Evolutionary conservation across 2,113 vertebrate genomes (phyloP).

Genomic region (Steatornis caripensis): DNA sequence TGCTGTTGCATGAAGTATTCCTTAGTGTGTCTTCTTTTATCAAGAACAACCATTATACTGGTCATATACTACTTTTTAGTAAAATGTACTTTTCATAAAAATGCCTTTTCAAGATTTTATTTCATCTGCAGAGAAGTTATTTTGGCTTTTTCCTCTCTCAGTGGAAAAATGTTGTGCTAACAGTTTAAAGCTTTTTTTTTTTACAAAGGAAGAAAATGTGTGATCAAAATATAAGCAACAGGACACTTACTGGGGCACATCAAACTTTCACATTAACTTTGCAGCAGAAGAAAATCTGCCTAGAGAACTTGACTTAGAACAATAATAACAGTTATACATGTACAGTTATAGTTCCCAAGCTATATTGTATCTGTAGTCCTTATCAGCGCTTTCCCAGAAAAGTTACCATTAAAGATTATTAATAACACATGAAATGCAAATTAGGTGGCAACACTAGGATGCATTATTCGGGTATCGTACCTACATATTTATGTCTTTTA

Average conservation of each 20-base stretch:
- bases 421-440: background rate
- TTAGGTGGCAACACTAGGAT: background rate
- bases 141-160: background rate
- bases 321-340: background rate
- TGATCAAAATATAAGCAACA: background rate
- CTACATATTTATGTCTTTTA: background rate
- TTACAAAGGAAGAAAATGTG: background rate
- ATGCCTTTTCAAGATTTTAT: background rate
- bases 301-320: background rate
- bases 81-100: background rate
- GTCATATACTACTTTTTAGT: background rate
- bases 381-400: background rate
- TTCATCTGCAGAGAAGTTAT: background rate
- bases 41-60: background rate
- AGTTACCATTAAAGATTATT: background rate
- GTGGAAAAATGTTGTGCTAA: background rate
- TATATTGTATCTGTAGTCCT: background rate
- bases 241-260: background rate
- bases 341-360: background rate
- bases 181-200: background rate
- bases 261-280: background rate
- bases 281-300: background rate
- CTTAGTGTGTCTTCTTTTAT: background rate
- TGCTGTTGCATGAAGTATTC: background rate
- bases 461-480: background rate